Percentiles rank a stretch among this genome's conserved stretches.
Conservation (phyloP, 2,797 vertebrate genomes). For the Sebastes nivosus region DNA sequence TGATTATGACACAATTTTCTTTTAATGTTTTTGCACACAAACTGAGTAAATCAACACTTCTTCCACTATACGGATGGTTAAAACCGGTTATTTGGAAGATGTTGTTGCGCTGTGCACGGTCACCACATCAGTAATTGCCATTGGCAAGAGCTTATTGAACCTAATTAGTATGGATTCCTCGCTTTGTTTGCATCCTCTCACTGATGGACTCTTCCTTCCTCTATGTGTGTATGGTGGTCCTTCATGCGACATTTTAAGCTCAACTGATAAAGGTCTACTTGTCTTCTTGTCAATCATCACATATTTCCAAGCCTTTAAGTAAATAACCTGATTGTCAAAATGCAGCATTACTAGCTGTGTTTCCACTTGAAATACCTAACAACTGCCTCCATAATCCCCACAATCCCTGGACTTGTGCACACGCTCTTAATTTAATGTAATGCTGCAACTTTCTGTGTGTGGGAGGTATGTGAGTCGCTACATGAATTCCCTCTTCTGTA, state of each 20-base stretch:
- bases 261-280: background rate
- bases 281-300: background rate
- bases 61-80: background rate
- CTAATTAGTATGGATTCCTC: slow-evolving; percentile 22
- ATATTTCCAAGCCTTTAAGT: background rate
- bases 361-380: background rate
- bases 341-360: background rate
- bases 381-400: background rate
- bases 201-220: background rate
- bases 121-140: slow-evolving; percentile 22
- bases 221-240: background rate
- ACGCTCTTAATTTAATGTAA: background rate
- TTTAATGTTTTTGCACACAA: background rate
- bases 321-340: slow-evolving; percentile 2
- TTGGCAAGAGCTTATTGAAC: background rate
- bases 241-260: slow-evolving; percentile 9
- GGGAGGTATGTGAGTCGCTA: background rate
- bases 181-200: slow-evolving; percentile 17
- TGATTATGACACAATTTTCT: background rate
- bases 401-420: background rate
- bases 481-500: slow-evolving; percentile 23
- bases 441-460: background rate
- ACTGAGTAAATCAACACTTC: background rate
- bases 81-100: background rate
- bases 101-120: background rate